Base-by-base conservation (phyloP, 2,888 invertebrate species). In the Oscheius sp. region DNA sequence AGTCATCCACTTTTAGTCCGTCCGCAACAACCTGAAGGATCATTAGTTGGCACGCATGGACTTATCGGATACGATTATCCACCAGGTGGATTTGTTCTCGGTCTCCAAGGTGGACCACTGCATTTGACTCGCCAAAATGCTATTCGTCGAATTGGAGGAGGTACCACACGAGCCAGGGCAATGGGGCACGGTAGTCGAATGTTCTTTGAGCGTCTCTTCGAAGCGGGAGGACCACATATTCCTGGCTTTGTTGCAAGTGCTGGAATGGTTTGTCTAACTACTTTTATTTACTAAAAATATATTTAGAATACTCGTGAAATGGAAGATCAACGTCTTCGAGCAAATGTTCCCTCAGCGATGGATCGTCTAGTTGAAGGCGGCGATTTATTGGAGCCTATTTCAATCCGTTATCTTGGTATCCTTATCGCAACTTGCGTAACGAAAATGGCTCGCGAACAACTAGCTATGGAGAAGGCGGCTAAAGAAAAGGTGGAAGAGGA, bases 341-440 rank as follows among this genome's bases (percentile, higher is more conserved):
- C 45, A 38, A 69, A 67, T 44, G 73, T 70, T 12, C 71, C 69
- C 2, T 65, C 70, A 2, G 72, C 71, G 30, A n/a, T 77, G 14
- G 81, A 81, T n/a, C 67, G 80, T 17, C 65, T 80, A 8, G 65
- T 68, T 2, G 74, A 74, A n/a, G 68, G 59, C 32, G 45, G 57
- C 0, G 64, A 67, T 0, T 50, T 77, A 2, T 57, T 78, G 73
- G 78, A 81, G 4, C 63, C 77, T 2, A 41, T 72, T 8, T 80
- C 81, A 3, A 44, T 65, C 8, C 69, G 77, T 14, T 82, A 70
- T 56, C 50, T 78, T 3, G 59, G 50, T 20, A 49, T 72, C 20
- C 51, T 79, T 30, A 56, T 76, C 26, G 70, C 68, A 33, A 54
- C 70, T n/a, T 41, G 68, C 20, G 67, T 75, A 14, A 47, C 63